A percentile compares a stretch with the other conserved stretches of the same genome.
Conservation (phyloP, 2,113 vertebrate species). For the Scopus umbretta region DNA sequence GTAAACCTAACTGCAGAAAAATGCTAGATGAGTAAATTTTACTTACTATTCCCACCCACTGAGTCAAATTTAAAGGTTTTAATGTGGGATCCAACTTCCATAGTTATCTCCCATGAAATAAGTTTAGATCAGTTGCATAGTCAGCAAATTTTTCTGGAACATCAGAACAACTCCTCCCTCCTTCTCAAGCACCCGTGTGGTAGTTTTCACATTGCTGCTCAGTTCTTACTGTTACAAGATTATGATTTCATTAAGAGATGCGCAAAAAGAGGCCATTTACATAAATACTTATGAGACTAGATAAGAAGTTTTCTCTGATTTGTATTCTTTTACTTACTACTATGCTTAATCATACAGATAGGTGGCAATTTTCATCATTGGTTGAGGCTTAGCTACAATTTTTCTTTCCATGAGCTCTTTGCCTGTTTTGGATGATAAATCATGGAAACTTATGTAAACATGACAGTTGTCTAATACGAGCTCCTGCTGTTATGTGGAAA, state of each 20-base stretch:
- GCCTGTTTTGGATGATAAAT: background rate
- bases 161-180: background rate
- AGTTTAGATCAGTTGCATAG: background rate
- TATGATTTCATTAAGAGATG: background rate
- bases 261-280: background rate
- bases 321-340: background rate
- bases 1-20: background rate
- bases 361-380: background rate
- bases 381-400: background rate
- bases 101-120: background rate
- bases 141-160: background rate
- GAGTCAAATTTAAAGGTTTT: background rate
- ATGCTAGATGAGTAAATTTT: background rate
- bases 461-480: background rate
- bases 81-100: background rate
- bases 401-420: background rate
- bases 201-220: background rate
- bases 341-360: background rate
- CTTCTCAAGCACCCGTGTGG: background rate
- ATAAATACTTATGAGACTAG: background rate
- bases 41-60: background rate
- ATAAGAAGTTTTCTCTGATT: background rate
- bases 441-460: background rate
- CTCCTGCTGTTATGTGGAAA: background rate
- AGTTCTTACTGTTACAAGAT: background rate